These are phyloP conservation scores for Meliscaeva auricollis DNA, from an alignment of 2,888 invertebrate genomes.

Conservation along the genomic window DNA sequence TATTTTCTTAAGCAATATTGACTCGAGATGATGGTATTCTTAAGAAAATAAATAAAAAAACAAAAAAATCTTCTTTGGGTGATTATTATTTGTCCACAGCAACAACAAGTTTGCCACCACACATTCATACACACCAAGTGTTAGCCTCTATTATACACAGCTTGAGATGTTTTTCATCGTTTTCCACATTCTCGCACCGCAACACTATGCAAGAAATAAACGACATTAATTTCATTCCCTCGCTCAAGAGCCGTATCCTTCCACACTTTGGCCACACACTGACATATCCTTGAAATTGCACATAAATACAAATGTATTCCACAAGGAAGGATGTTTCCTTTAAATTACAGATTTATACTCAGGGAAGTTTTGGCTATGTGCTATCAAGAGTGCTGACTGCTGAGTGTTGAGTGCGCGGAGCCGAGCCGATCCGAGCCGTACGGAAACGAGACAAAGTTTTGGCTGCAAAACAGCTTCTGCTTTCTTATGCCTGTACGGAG, in stretches of 20 bases:
- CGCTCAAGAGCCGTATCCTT: slow-evolving; percentile 33
- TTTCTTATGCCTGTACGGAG: neutral
- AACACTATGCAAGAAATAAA: slow-evolving; percentile 32
- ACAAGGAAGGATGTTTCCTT: slow-evolving; percentile 66
- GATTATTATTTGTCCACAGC: slow-evolving; percentile 13
- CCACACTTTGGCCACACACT: slow-evolving; percentile 24
- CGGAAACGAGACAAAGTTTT: slow-evolving; percentile 27
- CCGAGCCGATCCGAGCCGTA: neutral
- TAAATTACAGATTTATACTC: slow-evolving; percentile 67
- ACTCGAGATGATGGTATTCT: neutral
- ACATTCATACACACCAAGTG: slow-evolving; percentile 8
- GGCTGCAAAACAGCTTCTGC: slow-evolving; percentile 16
- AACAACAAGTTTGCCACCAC: slow-evolving; percentile 5
- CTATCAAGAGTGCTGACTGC: neutral
- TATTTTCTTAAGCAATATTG: neutral
- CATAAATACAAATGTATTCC: slow-evolving; percentile 67
- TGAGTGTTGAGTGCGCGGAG: neutral
- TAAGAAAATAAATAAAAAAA: neutral
- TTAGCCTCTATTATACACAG: slow-evolving; percentile 15
- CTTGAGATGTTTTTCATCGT: slow-evolving; percentile 29
- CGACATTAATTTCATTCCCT: slow-evolving; percentile 60
- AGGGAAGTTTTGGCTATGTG: slow-evolving; percentile 38
- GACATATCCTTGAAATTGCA: slow-evolving; percentile 63
- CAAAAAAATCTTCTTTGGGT: neutral
- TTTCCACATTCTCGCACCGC: neutral